Evolutionary conservation across 2,113 vertebrate species (phyloP).

Genomic region (Formicarius rufipectus): DNA sequence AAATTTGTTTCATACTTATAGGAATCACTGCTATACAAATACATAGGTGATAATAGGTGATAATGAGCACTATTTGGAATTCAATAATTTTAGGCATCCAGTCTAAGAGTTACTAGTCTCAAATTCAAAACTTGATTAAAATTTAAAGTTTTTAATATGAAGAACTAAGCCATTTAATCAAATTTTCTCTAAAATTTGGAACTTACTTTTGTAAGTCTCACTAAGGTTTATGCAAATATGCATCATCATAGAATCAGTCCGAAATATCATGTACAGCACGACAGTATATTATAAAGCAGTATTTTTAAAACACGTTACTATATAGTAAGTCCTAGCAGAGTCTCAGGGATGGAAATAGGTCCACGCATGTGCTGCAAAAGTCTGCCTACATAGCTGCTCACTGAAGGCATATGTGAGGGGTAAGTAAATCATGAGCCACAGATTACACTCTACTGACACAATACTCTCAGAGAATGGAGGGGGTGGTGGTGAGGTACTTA

Average conservation of each 20-base stretch:
- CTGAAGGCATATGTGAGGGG: accelerated
- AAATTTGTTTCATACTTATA: neutral
- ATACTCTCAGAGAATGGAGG: neutral
- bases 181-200: conserved; percentile 15
- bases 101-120: neutral
- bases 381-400: neutral
- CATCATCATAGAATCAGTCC: neutral
- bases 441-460: neutral
- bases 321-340: neutral
- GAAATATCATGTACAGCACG: neutral
- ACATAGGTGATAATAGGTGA: neutral
- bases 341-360: neutral
- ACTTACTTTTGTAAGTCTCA: neutral
- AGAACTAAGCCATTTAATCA: neutral
- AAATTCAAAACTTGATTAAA: neutral
- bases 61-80: neutral
- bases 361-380: accelerated
- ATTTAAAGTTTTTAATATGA: neutral
- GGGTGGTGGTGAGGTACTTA: neutral
- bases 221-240: neutral
- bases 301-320: neutral
- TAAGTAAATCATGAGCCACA: neutral
- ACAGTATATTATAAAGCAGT: neutral
- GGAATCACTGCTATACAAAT: neutral
- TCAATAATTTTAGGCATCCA: neutral